phyloP scores from a whole-genome alignment of 2,113 vertebrate species.

The Amia ocellicauda region DNA sequence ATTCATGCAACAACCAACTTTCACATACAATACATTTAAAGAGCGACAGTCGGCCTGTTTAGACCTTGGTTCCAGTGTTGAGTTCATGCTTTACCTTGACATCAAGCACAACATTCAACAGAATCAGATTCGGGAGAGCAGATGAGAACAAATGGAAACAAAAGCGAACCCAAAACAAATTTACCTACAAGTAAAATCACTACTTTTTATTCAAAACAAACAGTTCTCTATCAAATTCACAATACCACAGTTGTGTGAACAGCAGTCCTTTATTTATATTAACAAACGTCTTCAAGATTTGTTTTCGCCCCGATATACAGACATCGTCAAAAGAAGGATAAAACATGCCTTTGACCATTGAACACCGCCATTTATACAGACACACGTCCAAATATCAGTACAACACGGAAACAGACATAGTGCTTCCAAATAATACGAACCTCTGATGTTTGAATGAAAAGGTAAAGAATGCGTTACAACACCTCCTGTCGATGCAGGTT shows the following conservation, averaged over 20 bases:
- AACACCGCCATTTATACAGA: slow-evolving; percentile 1
- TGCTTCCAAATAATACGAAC: background rate
- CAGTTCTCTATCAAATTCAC: background rate
- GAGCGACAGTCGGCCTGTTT: slow-evolving; percentile 68
- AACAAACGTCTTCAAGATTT: background rate
- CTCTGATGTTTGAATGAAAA: background rate
- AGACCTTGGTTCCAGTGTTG: slow-evolving; percentile 46
- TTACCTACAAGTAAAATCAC: slow-evolving; percentile 32
- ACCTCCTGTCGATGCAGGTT: background rate
- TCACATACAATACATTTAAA: slow-evolving; percentile 66
- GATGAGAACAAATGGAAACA: slow-evolving; percentile 33
- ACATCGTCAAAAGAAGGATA: slow-evolving; percentile 16
- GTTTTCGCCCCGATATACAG: background rate
- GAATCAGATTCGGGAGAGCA: slow-evolving; percentile 37
- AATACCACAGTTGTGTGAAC: slow-evolving; percentile 7
- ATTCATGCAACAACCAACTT: slow-evolving; percentile 82
- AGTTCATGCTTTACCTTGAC: slow-evolving; percentile 50
- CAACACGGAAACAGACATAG: background rate
- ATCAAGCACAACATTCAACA: slow-evolving; percentile 46
- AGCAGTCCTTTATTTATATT: background rate
- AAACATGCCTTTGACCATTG: slow-evolving; percentile 21
- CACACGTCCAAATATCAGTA: background rate
- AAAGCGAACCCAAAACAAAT: slow-evolving; percentile 33
- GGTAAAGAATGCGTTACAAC: background rate
- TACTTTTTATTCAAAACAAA: background rate